A percentile compares a stretch with the other conserved stretches of the same genome.
phyloP scores from a whole-genome alignment of 2,113 vertebrate species.

The Gymnocephalus cernua region DNA sequence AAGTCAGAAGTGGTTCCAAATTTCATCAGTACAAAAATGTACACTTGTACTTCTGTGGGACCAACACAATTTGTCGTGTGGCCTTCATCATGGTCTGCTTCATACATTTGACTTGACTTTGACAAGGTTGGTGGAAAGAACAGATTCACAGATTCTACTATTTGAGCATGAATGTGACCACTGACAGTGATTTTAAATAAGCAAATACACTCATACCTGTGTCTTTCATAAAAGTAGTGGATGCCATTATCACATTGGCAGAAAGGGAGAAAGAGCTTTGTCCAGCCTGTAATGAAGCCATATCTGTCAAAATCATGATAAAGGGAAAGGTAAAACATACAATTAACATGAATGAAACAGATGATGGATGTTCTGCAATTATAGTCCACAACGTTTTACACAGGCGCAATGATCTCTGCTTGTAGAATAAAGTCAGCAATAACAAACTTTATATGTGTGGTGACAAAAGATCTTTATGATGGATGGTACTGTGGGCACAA shows the following conservation, averaged over 20 bases:
- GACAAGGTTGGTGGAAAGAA: not conserved
- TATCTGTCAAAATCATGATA: slow-evolving; percentile 1
- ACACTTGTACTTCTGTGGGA: no score
- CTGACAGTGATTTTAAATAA: not conserved
- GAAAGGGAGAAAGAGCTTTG: slow-evolving; percentile 28
- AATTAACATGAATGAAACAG: slow-evolving; percentile 1
- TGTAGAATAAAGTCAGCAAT: slow-evolving; percentile 4
- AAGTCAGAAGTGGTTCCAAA: not conserved
- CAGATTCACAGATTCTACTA: not conserved
- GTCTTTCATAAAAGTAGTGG: slow-evolving; percentile 28
- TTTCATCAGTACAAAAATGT: no score
- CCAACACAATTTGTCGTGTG: not conserved
- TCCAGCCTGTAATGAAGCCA: slow-evolving; percentile 56
- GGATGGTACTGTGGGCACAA: not conserved
- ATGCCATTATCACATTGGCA: slow-evolving; percentile 63
- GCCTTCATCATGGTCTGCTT: not conserved
- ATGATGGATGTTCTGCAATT: not conserved
- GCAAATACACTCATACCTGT: slow-evolving; percentile 55
- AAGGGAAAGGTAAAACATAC: slow-evolving; percentile 5
- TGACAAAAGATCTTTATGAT: slow-evolving; percentile 12
- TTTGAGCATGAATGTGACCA: not conserved
- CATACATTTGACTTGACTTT: not conserved
- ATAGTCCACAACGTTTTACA: not conserved
- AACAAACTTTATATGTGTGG: slow-evolving; percentile 10
- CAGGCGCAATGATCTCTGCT: not conserved